A percentile compares a stretch with the other conserved stretches of the same genome.
phyloP scores from a whole-genome alignment of 1,140 invertebrate genomes.

The Cotesia typhae region DNA sequence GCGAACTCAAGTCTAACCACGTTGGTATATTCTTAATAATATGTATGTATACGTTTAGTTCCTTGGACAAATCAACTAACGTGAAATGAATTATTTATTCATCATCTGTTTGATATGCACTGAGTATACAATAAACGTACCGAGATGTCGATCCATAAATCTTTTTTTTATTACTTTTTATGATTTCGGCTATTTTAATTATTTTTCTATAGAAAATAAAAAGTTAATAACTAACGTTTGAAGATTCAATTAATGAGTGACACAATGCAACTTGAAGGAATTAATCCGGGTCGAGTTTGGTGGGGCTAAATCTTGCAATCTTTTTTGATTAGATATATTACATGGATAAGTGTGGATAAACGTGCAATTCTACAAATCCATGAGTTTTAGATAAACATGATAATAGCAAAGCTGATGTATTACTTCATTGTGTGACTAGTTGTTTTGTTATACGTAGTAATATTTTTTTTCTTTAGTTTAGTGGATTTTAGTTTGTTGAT shows the following conservation, averaged over 20 bases:
- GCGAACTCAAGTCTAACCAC: slow-evolving; percentile 23
- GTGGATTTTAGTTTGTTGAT: too few species aligned
- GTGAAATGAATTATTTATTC: not conserved
- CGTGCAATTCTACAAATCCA: not conserved
- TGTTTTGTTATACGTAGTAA: not conserved
- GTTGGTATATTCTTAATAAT: not conserved
- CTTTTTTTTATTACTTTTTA: not conserved
- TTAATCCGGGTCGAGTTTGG: slow-evolving; percentile 11
- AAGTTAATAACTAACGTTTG: not conserved
- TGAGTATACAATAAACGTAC: slow-evolving; percentile 12
- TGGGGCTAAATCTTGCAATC: slow-evolving; percentile 8
- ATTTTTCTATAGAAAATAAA: not conserved
- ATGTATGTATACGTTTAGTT: not conserved
- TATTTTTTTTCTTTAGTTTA: too few species aligned
- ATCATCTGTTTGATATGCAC: not conserved
- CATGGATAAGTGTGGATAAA: not conserved
- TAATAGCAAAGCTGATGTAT: not conserved
- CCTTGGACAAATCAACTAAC: slow-evolving; percentile 3
- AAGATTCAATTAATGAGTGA: slow-evolving; percentile 6
- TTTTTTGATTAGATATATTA: slow-evolving; percentile 22
- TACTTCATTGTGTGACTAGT: not conserved
- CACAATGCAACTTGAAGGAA: not conserved
- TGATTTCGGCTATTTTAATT: not conserved
- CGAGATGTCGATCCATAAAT: slow-evolving; percentile 29
- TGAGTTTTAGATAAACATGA: slow-evolving; percentile 2